Evolutionary conservation across 2,797 vertebrate species (phyloP), one percentile per base, ranked within the genome.

Genomic region (Lacerta viridis): DNA sequence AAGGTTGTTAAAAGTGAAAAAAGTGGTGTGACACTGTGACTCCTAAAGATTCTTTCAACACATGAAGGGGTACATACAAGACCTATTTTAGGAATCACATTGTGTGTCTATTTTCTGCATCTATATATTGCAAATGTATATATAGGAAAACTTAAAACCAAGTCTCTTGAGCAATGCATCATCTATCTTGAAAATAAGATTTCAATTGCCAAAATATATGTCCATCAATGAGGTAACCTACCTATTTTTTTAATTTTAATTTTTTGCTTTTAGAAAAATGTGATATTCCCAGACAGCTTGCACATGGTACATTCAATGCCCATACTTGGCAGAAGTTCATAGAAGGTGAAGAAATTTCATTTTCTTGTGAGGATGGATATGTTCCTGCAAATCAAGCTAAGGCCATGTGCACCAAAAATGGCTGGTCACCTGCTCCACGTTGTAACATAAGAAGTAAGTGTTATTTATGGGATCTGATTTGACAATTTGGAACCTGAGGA

Each of bases 391-490:
- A 86, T 9, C 81, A 0, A 66, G 89, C 0, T 6, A 93, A 1
- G 0, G 3, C 83, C 55, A 78, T 36, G 41, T 97, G 97, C 87
- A 96, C 96, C 1, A 61, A 0, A 9, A 41, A 1, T 1, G 95
- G 94, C 66, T 97, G 96, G 97, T 0, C 77, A 3, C 96, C 97
- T 33, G 0, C 46, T 3, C 97, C 96, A 55, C 84, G 20, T 5
- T 97, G 97, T 77, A 6, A 7, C 5, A 0, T 0, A 18, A 0
- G 1, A 75, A 75, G 87, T 88, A 84, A 88, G 36, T 0, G 41
- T 20, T 9, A 11, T 33, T 84, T 25, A 43, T 55, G 33, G 33
- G 3, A 8, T 27, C 15, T 59, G 17, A 17, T 29, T 36, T n/a
- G 50, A 17, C 11, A 41, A 43, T 71, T 10, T 25, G 5, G 9